Conservation (phyloP, 2,113 vertebrate genomes). For the Turdus rufiventris region DNA sequence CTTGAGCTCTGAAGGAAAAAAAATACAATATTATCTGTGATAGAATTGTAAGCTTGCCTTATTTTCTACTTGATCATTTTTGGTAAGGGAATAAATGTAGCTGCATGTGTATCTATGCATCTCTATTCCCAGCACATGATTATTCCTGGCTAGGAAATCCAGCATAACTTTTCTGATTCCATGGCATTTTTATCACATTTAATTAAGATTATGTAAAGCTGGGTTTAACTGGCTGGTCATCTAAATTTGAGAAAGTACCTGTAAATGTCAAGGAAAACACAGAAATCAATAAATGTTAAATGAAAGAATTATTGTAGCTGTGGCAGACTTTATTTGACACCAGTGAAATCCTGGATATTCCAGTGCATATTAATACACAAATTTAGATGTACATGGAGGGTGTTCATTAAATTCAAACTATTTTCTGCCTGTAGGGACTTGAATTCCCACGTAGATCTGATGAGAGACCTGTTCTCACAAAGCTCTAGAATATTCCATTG, state of each 20-base stretch:
- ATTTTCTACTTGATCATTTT: constrained; percentile 34
- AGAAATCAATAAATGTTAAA: neutral
- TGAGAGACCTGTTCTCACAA: neutral
- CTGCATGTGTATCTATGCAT: neutral
- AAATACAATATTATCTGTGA: neutral
- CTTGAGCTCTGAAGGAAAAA: neutral
- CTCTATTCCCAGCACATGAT: neutral
- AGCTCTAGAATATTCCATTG: neutral
- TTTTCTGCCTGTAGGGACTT: neutral
- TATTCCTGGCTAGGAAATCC: neutral
- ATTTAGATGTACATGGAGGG: neutral
- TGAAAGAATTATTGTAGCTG: neutral
- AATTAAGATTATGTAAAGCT: neutral
- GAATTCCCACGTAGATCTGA: neutral
- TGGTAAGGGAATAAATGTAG: neutral
- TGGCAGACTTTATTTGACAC: neutral
- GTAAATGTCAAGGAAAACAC: neutral
- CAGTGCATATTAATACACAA: neutral
- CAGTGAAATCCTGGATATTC: neutral
- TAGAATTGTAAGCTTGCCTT: neutral
- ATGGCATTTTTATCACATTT: neutral
- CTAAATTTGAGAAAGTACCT: neutral
- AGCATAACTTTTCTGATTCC: neutral
- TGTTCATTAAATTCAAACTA: neutral
- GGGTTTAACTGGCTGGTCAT: neutral